Evolutionary conservation across 1,140 invertebrate genomes (phyloP).

Genomic region (Caenorhabditis brenneri): DNA sequence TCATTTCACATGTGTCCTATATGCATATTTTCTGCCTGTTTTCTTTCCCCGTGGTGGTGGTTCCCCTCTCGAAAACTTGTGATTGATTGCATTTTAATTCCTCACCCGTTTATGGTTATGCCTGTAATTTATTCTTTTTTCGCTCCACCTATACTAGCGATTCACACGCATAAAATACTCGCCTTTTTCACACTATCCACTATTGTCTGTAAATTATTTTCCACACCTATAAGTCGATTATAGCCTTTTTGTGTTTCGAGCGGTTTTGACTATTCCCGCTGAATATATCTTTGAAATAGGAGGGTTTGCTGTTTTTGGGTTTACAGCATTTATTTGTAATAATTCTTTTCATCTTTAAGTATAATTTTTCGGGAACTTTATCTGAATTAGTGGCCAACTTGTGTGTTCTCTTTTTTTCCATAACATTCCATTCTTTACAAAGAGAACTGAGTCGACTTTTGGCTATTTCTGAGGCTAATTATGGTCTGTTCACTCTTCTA

Average conservation of each 20-base stretch:
- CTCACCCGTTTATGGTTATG: too few species aligned
- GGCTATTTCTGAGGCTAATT: background rate
- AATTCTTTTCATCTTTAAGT: too few species aligned
- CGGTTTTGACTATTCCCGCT: slow-evolving; percentile 23
- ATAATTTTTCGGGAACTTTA: background rate
- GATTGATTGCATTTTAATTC: background rate
- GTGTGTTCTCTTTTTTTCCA: too few species aligned
- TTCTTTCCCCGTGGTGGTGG: background rate
- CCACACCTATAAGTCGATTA: background rate
- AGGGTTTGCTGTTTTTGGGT: background rate
- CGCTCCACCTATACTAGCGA: too few species aligned
- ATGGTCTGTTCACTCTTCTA: background rate
- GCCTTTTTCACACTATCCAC: background rate
- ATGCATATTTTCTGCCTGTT: background rate
- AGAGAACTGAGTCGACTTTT: background rate
- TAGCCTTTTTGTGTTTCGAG: background rate
- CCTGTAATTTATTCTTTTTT: too few species aligned
- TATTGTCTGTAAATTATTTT: background rate
- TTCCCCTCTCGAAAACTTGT: background rate
- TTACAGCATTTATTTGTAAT: too few species aligned
- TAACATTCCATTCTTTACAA: background rate
- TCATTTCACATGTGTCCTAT: background rate
- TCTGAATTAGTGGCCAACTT: too few species aligned
- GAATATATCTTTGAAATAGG: slow-evolving; percentile 24
- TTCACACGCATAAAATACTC: background rate